phyloP scores from a whole-genome alignment of 1,140 invertebrate genomes.

The Gryllus bimaculatus region DNA sequence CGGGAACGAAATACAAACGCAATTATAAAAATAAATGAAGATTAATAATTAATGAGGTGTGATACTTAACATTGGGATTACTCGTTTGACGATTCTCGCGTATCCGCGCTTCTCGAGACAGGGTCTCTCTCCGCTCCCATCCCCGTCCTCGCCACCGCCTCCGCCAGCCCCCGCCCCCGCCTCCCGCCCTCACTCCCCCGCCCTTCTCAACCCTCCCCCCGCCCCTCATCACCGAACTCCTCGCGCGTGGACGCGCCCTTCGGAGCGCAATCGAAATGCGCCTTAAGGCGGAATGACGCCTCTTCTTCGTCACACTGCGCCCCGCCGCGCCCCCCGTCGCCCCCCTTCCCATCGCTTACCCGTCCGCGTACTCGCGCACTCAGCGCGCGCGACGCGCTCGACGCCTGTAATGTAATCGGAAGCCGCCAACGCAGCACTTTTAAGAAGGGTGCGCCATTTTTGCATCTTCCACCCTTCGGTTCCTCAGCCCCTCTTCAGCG shows the following conservation, averaged over 20 bases:
- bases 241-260: background rate
- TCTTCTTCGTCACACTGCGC: background rate
- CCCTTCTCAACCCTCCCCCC: no score
- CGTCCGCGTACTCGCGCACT: background rate
- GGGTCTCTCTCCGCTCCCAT: background rate
- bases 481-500: background rate
- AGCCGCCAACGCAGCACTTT: background rate
- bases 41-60: conserved; percentile 6
- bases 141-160: no score
- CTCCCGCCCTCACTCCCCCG: no score
- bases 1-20: background rate
- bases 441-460: background rate
- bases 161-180: no score
- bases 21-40: conserved; percentile 6
- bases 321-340: no score
- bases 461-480: background rate
- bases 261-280: background rate
- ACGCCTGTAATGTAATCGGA: background rate
- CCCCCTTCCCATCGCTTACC: background rate
- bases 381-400: background rate
- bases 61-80: conserved; percentile 5
- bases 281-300: background rate
- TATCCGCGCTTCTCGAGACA: background rate
- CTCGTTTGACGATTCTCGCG: background rate
- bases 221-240: no score